Evolutionary conservation across 2,797 vertebrate genomes (phyloP).

Genomic region (Capromys pilorides): DNA sequence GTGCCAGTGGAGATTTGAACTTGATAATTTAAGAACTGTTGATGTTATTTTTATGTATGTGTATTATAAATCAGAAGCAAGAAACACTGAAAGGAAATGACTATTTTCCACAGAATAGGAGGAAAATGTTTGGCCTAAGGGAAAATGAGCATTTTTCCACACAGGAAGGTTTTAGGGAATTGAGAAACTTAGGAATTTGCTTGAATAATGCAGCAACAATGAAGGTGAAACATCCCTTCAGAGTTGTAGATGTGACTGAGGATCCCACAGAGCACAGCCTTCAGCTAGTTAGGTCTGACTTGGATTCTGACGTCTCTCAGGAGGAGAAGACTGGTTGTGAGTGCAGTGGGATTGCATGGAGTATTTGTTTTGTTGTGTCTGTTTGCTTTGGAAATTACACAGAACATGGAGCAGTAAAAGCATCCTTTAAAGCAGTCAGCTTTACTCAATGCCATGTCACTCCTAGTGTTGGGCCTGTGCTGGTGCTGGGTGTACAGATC

Average conservation of each 20-base stretch:
- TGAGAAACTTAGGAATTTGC: not conserved
- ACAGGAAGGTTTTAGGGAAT: not conserved
- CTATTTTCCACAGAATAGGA: not conserved
- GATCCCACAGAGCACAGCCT: not conserved
- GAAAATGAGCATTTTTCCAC: not conserved
- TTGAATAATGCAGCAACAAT: not conserved
- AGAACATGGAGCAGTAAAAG: not conserved
- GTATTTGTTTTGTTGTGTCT: not conserved
- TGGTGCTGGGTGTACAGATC: not conserved
- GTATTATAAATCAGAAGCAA: not conserved
- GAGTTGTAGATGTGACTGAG: not conserved
- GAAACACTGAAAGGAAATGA: not conserved
- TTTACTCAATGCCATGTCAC: not conserved
- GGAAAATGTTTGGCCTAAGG: not conserved
- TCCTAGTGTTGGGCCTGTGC: not conserved
- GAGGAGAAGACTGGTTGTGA: not conserved
- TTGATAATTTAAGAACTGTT: not conserved
- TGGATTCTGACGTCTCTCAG: not conserved
- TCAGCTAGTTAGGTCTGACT: not conserved
- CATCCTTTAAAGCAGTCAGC: not conserved
- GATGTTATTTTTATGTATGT: not conserved
- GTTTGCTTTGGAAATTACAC: conserved; percentile 56
- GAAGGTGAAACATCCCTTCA: not conserved
- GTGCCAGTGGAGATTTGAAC: not conserved
- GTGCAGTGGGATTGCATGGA: not conserved